phyloP scores from a whole-genome alignment of 2,888 invertebrate species.

The Heliconius erato region DNA sequence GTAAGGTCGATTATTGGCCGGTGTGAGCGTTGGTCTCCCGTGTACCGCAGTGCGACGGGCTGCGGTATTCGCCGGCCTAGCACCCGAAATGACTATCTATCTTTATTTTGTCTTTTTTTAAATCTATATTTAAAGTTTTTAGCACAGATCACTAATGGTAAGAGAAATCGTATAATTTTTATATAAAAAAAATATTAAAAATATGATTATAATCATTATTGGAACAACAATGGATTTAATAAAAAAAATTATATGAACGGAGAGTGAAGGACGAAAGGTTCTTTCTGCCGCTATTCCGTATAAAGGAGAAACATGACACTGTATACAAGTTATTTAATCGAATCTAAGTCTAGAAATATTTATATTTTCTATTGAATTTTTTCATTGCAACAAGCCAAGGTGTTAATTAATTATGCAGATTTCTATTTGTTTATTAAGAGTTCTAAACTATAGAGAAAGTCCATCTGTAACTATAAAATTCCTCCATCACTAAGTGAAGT shows the following conservation, averaged over 20 bases:
- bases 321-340: no score
- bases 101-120: slow-evolving; percentile 19
- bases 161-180: neutral
- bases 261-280: no score
- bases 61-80: slow-evolving; percentile 67
- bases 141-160: neutral
- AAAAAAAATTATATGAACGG: neutral
- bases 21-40: slow-evolving; percentile 52
- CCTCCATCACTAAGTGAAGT: no score
- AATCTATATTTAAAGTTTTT: neutral
- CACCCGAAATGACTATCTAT: slow-evolving; percentile 42
- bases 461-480: no score
- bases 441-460: no score
- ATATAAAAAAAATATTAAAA: neutral
- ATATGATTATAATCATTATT: neutral
- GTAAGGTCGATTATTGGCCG: slow-evolving; percentile 54
- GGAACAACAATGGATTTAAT: neutral
- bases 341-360: no score
- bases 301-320: no score
- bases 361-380: no score
- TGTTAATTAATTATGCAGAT: no score
- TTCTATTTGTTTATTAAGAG: no score
- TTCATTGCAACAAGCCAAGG: no score
- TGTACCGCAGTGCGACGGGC: slow-evolving; percentile 77
- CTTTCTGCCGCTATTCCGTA: no score